Evolutionary conservation across 2,797 vertebrate genomes (phyloP).

Genomic region (Bothrops alternatus): DNA sequence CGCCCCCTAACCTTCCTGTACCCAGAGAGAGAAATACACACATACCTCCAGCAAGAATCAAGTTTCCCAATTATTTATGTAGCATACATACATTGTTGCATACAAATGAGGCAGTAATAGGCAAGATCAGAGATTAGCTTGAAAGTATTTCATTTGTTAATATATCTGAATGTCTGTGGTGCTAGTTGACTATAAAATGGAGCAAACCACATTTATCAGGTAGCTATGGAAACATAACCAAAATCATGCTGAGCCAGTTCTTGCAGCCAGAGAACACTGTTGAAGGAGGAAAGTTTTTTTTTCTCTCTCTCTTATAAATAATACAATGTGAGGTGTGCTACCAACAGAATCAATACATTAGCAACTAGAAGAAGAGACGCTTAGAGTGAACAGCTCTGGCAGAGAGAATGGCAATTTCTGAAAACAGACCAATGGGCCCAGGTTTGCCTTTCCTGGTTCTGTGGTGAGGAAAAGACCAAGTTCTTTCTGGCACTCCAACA

Average conservation of each 20-base stretch:
- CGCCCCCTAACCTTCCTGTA: not conserved
- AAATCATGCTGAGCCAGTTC: constrained; percentile 69
- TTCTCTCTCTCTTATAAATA: constrained; percentile 78
- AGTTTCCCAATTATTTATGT: constrained; percentile 58
- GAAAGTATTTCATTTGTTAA: constrained; percentile 53
- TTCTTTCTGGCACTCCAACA: not conserved
- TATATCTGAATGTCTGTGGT: constrained; percentile 51
- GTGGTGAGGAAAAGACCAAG: constrained; percentile 1
- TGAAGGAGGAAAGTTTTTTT: constrained; percentile 68
- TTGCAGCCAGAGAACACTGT: constrained; percentile 66
- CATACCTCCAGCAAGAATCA: constrained; percentile 37
- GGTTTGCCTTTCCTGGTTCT: constrained; percentile 44
- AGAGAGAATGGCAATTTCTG: constrained; percentile 58
- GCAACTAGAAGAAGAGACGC: constrained; percentile 57
- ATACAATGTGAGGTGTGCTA: constrained; percentile 69
- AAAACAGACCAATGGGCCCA: constrained; percentile 49
- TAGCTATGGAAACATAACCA: constrained; percentile 80
- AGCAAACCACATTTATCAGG: constrained; percentile 74
- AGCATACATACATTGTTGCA: constrained; percentile 57
- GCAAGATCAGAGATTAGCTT: constrained; percentile 57
- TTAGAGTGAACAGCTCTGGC: constrained; percentile 51
- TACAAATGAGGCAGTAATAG: constrained; percentile 56
- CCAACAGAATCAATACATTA: constrained; percentile 63
- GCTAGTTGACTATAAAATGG: constrained; percentile 73
- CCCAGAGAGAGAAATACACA: not conserved